These are phyloP conservation scores for Caerostris extrusa DNA, from an alignment of 1,140 invertebrate genomes.

Conservation along the genomic window DNA sequence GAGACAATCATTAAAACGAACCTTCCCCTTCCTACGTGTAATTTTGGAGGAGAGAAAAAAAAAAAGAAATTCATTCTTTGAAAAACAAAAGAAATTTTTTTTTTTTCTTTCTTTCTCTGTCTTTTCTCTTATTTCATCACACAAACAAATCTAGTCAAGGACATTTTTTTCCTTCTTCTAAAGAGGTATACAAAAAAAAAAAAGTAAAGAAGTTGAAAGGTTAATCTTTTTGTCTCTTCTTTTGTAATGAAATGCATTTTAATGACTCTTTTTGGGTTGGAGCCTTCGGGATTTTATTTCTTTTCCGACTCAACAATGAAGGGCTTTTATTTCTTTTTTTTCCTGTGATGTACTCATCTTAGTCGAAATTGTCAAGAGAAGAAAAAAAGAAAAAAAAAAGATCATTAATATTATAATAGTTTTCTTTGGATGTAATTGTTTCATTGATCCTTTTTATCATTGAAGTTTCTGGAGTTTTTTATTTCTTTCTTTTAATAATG, in stretches of 20 bases:
- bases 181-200: background rate
- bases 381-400: background rate
- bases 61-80: background rate
- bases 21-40: background rate
- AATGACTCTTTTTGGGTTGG: background rate
- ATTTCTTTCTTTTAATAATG: no score
- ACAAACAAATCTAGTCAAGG: background rate
- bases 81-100: background rate
- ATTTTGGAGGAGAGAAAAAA: background rate
- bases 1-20: background rate
- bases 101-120: background rate
- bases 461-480: no score
- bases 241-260: constrained; percentile 22
- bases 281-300: background rate
- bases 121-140: background rate
- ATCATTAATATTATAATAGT: background rate
- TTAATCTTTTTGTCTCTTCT: constrained; percentile 15
- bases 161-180: background rate
- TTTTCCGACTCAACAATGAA: background rate
- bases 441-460: background rate
- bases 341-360: background rate
- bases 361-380: background rate
- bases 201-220: background rate
- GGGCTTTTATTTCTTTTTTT: background rate
- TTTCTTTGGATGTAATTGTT: constrained; percentile 27